Conservation (phyloP, 2,888 invertebrate species). For the Spodoptera exigua region DNA sequence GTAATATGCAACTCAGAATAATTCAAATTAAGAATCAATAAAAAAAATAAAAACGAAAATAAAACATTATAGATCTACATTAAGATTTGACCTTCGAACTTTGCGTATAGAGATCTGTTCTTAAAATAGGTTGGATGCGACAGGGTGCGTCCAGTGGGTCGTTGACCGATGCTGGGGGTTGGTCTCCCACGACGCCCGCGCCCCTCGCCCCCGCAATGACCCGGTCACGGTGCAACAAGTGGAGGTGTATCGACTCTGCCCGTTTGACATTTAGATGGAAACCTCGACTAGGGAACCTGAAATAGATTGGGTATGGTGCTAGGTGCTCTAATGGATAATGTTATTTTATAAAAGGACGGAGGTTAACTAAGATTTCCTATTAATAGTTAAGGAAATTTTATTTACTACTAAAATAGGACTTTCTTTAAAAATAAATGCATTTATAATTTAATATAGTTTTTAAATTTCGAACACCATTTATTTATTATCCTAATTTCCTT, state of each 20-base stretch:
- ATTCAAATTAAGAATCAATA: no score
- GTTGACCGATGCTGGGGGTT: slow-evolving; percentile 71
- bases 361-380: background rate
- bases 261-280: slow-evolving; percentile 85
- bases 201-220: slow-evolving; percentile 73
- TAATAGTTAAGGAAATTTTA: no score
- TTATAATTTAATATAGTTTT: no score
- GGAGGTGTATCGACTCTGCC: slow-evolving; percentile 79
- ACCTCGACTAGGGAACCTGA: slow-evolving; percentile 50
- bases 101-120: slow-evolving; percentile 77
- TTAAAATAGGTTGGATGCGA: slow-evolving; percentile 79
- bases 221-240: slow-evolving; percentile 86
- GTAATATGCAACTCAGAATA: no score
- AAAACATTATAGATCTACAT: slow-evolving; percentile 29
- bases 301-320: slow-evolving; percentile 38
- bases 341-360: background rate
- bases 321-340: slow-evolving; percentile 2
- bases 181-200: slow-evolving; percentile 59
- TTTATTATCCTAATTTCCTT: no score
- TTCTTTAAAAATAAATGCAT: no score
- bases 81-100: slow-evolving; percentile 79
- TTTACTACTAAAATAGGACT: no score
- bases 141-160: slow-evolving; percentile 78
- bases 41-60: slow-evolving; percentile 11
- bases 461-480: no score